Conservation (phyloP, 2,888 invertebrate species). For the Zootermopsis nevadensis region DNA sequence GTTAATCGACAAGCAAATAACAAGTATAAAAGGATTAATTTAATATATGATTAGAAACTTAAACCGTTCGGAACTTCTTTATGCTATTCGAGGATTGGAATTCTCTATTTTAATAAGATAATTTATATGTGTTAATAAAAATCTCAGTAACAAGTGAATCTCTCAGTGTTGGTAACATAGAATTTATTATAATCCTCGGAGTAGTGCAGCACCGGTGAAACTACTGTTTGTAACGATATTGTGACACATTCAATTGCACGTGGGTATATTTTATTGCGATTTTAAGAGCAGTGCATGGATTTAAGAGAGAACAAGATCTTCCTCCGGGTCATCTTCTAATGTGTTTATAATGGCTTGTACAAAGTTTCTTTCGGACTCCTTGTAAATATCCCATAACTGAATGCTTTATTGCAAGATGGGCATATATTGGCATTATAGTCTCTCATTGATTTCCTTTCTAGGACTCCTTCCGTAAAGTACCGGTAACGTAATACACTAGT, state of each 20-base stretch:
- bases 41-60: no score
- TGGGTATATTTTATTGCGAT: not conserved
- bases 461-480: no score
- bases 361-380: not conserved
- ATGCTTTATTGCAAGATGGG: not conserved
- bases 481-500: no score
- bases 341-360: constrained; percentile 10
- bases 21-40: no score
- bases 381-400: not conserved
- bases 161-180: not conserved
- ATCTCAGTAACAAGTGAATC: not conserved
- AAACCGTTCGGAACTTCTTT: no score
- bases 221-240: not conserved
- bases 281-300: not conserved
- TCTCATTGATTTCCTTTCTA: no score
- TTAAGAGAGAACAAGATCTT: not conserved
- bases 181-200: not conserved
- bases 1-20: no score
- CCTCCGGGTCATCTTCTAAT: not conserved
- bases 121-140: no score
- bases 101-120: no score
- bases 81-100: no score
- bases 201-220: not conserved
- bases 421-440: no score
- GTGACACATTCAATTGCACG: not conserved